Conservation (phyloP, 2,888 invertebrate species). For the Drosophila macrothrix region DNA sequence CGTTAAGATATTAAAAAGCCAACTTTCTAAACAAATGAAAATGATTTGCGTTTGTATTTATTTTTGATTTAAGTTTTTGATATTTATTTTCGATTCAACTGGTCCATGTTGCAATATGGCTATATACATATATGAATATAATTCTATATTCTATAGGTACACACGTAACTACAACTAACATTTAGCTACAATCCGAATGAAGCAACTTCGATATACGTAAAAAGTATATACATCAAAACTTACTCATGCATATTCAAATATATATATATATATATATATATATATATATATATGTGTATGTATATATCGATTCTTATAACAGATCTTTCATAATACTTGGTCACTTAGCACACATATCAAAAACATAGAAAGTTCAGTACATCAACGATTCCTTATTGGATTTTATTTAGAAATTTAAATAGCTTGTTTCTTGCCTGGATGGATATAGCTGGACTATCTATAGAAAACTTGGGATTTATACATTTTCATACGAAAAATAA, state of each 20-base stretch:
- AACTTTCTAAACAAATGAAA: not conserved
- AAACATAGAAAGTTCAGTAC: not conserved
- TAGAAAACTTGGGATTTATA: not conserved
- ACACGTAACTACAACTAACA: constrained; percentile 29
- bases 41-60: not conserved
- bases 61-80: not conserved
- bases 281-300: too few species aligned
- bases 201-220: not conserved
- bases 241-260: not conserved
- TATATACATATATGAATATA: not conserved
- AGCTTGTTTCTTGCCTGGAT: not conserved
- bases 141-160: constrained; percentile 29
- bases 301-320: constrained; percentile 1
- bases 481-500: not conserved
- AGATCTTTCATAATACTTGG: constrained; percentile 1
- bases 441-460: not conserved
- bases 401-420: not conserved
- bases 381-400: not conserved
- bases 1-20: constrained; percentile 11
- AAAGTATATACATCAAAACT: not conserved
- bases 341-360: not conserved
- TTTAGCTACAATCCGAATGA: not conserved
- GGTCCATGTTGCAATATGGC: not conserved
- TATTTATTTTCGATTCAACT: constrained; percentile 2
- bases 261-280: not conserved